These are phyloP conservation scores for Romanomermis culicivorax DNA, from an alignment of 2,888 invertebrate species.

Conservation along the genomic window DNA sequence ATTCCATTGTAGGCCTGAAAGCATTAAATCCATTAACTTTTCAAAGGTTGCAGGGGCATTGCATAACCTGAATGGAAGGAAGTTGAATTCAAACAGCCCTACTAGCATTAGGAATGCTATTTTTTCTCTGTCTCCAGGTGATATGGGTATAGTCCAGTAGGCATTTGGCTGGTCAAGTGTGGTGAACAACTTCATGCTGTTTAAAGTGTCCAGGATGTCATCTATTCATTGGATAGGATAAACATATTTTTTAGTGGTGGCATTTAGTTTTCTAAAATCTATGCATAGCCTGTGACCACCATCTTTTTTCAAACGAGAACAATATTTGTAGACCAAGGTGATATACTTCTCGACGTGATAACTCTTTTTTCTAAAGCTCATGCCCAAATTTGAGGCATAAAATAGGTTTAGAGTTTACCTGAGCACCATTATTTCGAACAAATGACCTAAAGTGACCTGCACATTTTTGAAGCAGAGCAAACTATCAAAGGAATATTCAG, in stretches of 20 bases:
- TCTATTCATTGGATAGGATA: background rate
- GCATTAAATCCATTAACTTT: constrained; percentile 6
- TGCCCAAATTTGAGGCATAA: no score
- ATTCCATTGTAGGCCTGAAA: constrained; percentile 1
- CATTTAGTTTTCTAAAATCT: background rate
- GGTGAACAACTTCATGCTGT: background rate
- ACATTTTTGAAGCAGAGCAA: no score
- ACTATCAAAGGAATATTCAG: no score
- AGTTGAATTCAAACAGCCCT: background rate
- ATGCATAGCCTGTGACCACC: background rate
- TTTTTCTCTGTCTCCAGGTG: background rate
- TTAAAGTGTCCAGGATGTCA: background rate
- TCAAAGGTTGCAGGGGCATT: constrained; percentile 6
- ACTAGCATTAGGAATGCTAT: background rate
- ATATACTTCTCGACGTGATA: background rate
- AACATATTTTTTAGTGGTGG: background rate
- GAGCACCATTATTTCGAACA: no score
- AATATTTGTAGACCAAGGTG: background rate
- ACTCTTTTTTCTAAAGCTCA: background rate
- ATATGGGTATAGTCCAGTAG: background rate
- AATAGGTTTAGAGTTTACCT: no score
- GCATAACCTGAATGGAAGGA: constrained; percentile 4
- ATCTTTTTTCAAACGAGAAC: background rate
- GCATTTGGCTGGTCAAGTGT: background rate
- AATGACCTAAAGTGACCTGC: no score